Evolutionary conservation across 1,140 invertebrate genomes (phyloP).

Genomic region (Gryllus bimaculatus): DNA sequence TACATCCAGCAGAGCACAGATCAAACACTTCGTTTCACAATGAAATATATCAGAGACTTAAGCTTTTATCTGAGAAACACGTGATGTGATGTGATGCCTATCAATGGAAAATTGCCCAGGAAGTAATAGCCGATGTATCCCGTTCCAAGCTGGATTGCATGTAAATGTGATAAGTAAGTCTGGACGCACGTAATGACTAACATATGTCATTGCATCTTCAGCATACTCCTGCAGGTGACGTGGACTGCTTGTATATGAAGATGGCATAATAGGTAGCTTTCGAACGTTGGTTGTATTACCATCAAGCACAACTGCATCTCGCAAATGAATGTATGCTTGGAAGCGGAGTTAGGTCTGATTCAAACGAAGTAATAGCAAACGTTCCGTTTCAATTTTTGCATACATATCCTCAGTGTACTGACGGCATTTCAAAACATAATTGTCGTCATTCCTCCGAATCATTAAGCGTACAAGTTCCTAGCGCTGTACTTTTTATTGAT

Average conservation of each 20-base stretch:
- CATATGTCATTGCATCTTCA: constrained; percentile 16
- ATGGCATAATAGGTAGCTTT: constrained; percentile 19
- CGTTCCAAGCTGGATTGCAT: constrained; percentile 27
- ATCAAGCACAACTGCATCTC: constrained; percentile 27
- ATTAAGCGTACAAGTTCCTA: no score
- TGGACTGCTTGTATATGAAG: constrained; percentile 12
- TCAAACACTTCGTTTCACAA: constrained; percentile 31
- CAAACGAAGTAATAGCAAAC: constrained; percentile 30
- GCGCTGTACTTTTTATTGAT: neutral
- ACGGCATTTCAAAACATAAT: constrained; percentile 26
- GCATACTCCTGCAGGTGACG: constrained; percentile 21
- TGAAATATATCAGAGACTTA: constrained; percentile 32
- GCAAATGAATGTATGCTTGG: constrained; percentile 38
- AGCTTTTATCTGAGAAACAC: constrained; percentile 40
- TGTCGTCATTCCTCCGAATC: no score
- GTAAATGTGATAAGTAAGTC: constrained; percentile 35
- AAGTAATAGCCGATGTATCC: constrained; percentile 32
- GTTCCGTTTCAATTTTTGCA: constrained; percentile 33
- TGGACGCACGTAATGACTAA: constrained; percentile 19
- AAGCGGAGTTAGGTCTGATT: constrained; percentile 33
- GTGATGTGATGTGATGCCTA: constrained; percentile 36
- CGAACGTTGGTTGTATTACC: constrained; percentile 19
- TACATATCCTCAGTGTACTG: constrained; percentile 33
- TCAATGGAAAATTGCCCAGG: constrained; percentile 29
- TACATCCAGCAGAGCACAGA: constrained; percentile 30